Evolutionary conservation across 2,797 vertebrate genomes (phyloP), one percentile per base, ranked within the genome.

Genomic region (Vipera ursinii): DNA sequence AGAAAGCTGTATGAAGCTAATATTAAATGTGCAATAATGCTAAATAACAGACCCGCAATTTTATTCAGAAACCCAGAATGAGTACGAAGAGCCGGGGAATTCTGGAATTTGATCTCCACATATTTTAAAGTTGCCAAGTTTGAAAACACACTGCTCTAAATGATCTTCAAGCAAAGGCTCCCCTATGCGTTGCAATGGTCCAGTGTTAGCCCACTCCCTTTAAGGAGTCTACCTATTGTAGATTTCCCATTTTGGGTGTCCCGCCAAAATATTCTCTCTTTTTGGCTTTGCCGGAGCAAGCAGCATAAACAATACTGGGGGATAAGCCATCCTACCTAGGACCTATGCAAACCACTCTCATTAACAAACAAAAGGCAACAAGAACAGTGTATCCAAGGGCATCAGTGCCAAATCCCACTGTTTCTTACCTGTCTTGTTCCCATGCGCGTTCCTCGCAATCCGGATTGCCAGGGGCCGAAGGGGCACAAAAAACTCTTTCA

Each of bases 401-500:
- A n/a, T 10, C 4, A 61, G 65, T 12, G 3, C 88, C 17, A 4
- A 87, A 4, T 6, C 1, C 60, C 0, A 0, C 0, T 0, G n/a
- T 38, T 38, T 38, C 38, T 93, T 86, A 99, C 99, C 99, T 85
- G 98, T 98, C 65, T 98, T 98, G 91, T 98, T 98, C 28, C 99
- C 99, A 0, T 97, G 97, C n/a, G 96, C 65, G 0, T 98, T 98
- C 93, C 97, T 98, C 69, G 97, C 98, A 51, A 99, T 98, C 86
- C 99, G 96, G 93, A 99, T 97, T 10, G 98, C 98, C 86, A 97
- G 98, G 0, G 99, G 99, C 87, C 98, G 99, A 96, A 99, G 97
- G 0, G 99, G 99, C 0, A 98, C 96, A 97, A 99, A 98, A 94
- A 99, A 99, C 59, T 99, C 99, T 85, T 90, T 89, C 0, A 99